Evolutionary conservation across 2,113 vertebrate genomes (phyloP), one percentile per base, ranked within the genome.

Genomic region (Seriola dumerili): DNA sequence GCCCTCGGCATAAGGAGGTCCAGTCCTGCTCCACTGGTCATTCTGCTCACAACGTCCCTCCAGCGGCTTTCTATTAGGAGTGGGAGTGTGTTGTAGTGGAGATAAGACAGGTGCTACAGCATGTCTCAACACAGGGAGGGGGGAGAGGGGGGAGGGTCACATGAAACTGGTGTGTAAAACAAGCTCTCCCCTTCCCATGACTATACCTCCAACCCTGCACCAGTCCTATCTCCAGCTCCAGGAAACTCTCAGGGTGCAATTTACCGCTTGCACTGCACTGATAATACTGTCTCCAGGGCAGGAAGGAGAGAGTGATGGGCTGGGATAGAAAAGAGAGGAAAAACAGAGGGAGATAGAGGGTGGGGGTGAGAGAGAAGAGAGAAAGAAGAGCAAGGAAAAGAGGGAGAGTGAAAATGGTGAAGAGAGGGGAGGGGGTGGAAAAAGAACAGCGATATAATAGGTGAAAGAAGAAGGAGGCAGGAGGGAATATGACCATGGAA

Each of bases 31-130:
- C 89, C 32, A 93, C 96, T 94, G 93, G 95, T 70, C 94, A 97
- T 97, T 98, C 96, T 88, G 93, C 91, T 89, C 95, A 76, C 95
- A 91, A 90, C 63, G 71, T 93, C 91, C 88, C 88, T 90, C 93
- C 92, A 90, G 94, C 94, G 95, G 95, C 95, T 96, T 96, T 96
- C 95, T 96, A 97, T 97, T 97, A 97, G 96, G 94, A 95, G 95
- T 94, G 95, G 94, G 95, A 92, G 95, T 94, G 96, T 97, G 97
- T 95, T 96, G 94, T 96, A 94, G 80, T 83, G 89, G 91, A 97
- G 97, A 98, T 97, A 97, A 98, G 96, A 78, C 80, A 88, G 78
- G 91, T 90, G 85, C 94, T 85, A 96, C 95, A 96, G 95, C 95
- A 62, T 95, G 95, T 96, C 95, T 96, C 86, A 95, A 91, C 94